Evolutionary conservation across 30 jellyfish, hydroid and myxozoan species (phyloP), one percentile per base, ranked within the genome.

Genomic region (Catostylus mosaicus): DNA sequence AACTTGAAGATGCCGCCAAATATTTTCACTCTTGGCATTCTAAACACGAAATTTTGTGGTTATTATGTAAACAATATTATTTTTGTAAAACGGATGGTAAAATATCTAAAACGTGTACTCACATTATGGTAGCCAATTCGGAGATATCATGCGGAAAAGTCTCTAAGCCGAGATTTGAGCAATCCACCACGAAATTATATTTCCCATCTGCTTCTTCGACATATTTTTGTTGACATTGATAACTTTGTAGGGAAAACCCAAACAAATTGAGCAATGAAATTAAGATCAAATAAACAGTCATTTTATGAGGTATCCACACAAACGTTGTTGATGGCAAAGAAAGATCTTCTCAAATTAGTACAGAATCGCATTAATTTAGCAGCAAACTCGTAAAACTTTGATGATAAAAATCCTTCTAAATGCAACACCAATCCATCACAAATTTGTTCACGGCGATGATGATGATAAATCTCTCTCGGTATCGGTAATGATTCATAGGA

Each of bases 121-220:
- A 95, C 99, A 95, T 61, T 31, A 78, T 81, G 10, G 97, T 83
- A 1, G 99, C 90, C 43, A 88, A 76, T 29, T 73, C 90, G 33
- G 96, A 87, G 29, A 95, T 14, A 35, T 75, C 86, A 4, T 78
- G 63, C 0, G 99, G 99, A 23, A 95, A 78, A 27, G 77, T 59
- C 30, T 73, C 89, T 64, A 95, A 50, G 50, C 97, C 99, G 23
- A 65, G 91, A 82, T 95, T 89, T 80, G 97, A 85, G 88, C 99
- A 95, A 67, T 95, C 99, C 33, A 93, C 96, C 20, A 64, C 90
- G 59, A 74, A 86, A 10, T 77, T 86, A 48, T 65, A 86, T 22
- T 35, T 77, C 69, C 85, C 85, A 67, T 86, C 90, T 45, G 96
- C 61, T 64, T 82, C 92, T 24, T 69, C 80, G 8, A 79, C 51